phyloP scores from a whole-genome alignment of 2,797 vertebrate species.

The Nannoperca obscura region DNA sequence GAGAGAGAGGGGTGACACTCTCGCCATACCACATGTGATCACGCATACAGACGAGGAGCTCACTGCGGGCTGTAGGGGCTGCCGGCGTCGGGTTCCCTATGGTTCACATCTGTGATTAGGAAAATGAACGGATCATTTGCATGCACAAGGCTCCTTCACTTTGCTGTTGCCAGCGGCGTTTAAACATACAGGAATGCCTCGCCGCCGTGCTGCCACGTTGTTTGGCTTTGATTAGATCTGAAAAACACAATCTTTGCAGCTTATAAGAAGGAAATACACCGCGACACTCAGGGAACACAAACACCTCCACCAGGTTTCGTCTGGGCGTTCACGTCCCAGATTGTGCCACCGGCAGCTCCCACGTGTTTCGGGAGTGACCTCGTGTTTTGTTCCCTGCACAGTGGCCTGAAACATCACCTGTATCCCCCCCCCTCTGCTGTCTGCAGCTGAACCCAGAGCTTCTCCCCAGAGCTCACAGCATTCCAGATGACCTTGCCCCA shows the following conservation, averaged over 20 bases:
- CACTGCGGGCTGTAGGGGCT: slow-evolving; percentile 26
- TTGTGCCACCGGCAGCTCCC: slow-evolving; percentile 15
- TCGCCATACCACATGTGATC: slow-evolving; percentile 75
- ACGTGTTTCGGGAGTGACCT: slow-evolving; percentile 53
- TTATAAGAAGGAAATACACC: slow-evolving; percentile 66
- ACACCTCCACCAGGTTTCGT: not conserved
- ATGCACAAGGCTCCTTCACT: slow-evolving; percentile 69
- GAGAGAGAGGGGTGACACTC: slow-evolving; percentile 54
- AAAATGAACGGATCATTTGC: slow-evolving; percentile 78
- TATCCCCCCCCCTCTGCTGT: not conserved
- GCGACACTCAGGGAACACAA: slow-evolving; percentile 35
- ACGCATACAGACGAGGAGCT: slow-evolving; percentile 79
- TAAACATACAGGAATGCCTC: slow-evolving; percentile 58
- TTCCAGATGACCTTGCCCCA: slow-evolving; percentile 61
- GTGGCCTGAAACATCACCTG: slow-evolving; percentile 34
- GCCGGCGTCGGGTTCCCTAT: slow-evolving; percentile 34
- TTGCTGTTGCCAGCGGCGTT: slow-evolving; percentile 43
- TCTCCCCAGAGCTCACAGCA: slow-evolving; percentile 41
- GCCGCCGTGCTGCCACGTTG: slow-evolving; percentile 65
- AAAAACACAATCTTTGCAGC: slow-evolving; percentile 63
- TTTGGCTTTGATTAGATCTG: slow-evolving; percentile 78
- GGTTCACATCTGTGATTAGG: slow-evolving; percentile 67
- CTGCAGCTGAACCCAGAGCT: slow-evolving; percentile 44
- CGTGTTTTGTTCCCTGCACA: slow-evolving; percentile 17
- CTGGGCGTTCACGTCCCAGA: slow-evolving; percentile 10